Evolutionary conservation across 2,888 invertebrate genomes (phyloP).

Genomic region (Erebia aethiops): DNA sequence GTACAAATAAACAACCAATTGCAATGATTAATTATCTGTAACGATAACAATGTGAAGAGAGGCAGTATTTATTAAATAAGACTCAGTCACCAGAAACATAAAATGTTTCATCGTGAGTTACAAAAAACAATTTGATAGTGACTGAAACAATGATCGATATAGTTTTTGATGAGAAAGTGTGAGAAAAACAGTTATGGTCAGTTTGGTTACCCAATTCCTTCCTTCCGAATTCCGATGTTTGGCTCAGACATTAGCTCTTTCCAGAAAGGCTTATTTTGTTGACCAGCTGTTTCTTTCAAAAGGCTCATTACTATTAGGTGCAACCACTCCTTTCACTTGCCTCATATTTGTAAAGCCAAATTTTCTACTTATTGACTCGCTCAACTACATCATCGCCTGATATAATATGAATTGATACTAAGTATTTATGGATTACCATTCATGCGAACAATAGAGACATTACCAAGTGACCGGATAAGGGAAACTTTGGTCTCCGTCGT

Average conservation of each 20-base stretch:
- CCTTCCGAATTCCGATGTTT: too few relatives aligned
- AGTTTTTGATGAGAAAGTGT: too few relatives aligned
- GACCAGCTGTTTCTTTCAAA: not conserved
- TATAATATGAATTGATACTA: slow-evolving; percentile 33
- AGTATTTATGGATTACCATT: slow-evolving; percentile 59
- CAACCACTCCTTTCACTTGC: not conserved
- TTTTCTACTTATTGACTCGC: not conserved
- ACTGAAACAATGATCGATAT: too few relatives aligned
- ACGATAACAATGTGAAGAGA: slow-evolving; percentile 13
- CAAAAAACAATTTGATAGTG: not conserved
- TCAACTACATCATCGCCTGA: slow-evolving; percentile 14
- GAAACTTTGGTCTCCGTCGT: slow-evolving; percentile 65
- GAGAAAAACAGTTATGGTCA: too few relatives aligned
- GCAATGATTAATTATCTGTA: slow-evolving; percentile 20
- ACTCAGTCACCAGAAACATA: slow-evolving; percentile 10
- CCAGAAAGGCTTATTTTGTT: not conserved
- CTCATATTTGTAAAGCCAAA: not conserved
- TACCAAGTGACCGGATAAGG: slow-evolving; percentile 74
- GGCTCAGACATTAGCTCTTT: too few relatives aligned
- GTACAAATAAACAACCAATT: slow-evolving; percentile 16
- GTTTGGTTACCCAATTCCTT: too few relatives aligned
- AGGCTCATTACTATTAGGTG: not conserved
- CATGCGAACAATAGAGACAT: slow-evolving; percentile 77
- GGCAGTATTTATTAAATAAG: not conserved
- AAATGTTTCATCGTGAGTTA: not conserved